Conservation (phyloP, 2,113 vertebrate species). For the Hydrolagus affinis region DNA sequence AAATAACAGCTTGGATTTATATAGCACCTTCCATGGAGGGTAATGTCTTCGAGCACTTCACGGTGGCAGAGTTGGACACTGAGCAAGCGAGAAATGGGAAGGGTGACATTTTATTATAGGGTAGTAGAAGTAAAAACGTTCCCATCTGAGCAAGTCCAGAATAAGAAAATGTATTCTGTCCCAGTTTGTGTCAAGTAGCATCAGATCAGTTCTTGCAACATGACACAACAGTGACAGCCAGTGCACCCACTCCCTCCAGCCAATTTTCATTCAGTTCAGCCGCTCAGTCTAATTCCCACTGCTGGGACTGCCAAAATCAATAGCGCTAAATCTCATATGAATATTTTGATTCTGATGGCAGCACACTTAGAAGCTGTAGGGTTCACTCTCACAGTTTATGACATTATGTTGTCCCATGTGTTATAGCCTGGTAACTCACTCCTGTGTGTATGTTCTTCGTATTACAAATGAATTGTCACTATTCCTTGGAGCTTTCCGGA, state of each 20-base stretch:
- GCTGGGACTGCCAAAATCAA: not conserved
- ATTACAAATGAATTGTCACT: not conserved
- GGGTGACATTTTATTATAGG: too few relatives aligned
- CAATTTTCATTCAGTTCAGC: not conserved
- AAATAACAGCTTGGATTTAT: too few relatives aligned
- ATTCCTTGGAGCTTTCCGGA: not conserved
- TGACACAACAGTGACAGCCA: not conserved
- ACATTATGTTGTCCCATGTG: too few relatives aligned
- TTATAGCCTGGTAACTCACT: not conserved
- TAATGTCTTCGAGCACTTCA: too few relatives aligned
- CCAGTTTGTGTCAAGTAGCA: conserved; percentile 16
- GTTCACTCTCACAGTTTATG: not conserved
- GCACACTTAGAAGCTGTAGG: not conserved
- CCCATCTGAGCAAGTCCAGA: too few relatives aligned
- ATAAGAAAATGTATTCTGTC: not conserved
- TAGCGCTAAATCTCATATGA: not conserved
- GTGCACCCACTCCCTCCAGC: conserved; percentile 6
- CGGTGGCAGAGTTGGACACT: too few relatives aligned
- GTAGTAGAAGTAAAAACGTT: too few relatives aligned
- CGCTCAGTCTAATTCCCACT: conserved; percentile 9
- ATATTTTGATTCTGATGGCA: not conserved
- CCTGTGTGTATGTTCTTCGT: not conserved
- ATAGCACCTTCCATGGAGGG: too few relatives aligned
- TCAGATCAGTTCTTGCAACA: not conserved
- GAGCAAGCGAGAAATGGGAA: too few relatives aligned